Conservation (phyloP, 2,888 invertebrate genomes). For the Drosophila meridiana region DNA sequence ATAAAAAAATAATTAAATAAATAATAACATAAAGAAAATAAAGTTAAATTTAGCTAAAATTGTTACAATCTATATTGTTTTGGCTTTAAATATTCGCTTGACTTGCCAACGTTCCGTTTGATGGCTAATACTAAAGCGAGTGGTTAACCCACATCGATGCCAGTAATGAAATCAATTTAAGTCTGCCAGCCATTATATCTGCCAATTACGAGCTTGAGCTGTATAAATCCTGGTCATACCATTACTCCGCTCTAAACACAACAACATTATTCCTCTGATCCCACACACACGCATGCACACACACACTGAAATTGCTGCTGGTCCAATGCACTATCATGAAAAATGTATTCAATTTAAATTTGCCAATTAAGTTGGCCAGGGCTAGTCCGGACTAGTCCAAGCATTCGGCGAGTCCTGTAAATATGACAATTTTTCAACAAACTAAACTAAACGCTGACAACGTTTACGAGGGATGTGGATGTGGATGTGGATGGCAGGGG, state of each 20-base stretch:
- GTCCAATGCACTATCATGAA: conserved; percentile 71
- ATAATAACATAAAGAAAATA: too few relatives aligned
- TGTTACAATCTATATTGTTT: not conserved
- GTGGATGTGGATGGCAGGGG: not conserved
- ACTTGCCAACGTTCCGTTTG: not conserved
- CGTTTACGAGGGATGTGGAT: conserved; percentile 46
- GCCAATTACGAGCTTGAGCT: conserved; percentile 61
- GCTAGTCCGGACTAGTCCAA: not conserved
- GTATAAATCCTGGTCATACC: conserved; percentile 63
- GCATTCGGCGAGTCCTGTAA: conserved; percentile 26
- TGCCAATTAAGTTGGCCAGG: conserved; percentile 67
- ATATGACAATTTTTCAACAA: conserved; percentile 61
- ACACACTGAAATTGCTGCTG: conserved; percentile 27
- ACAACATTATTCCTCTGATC: conserved; percentile 3
- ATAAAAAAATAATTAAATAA: too few relatives aligned
- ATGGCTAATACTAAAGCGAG: conserved; percentile 3
- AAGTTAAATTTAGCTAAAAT: not conserved
- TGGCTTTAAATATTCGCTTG: not conserved
- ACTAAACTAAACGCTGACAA: conserved; percentile 68
- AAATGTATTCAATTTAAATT: conserved; percentile 77
- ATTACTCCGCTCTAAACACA: conserved; percentile 64
- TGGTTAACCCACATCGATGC: conserved; percentile 28
- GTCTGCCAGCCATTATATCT: conserved; percentile 45
- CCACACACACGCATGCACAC: not conserved
- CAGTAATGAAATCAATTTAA: conserved; percentile 34